Conservation (phyloP, 1,140 invertebrate species). For the Bombus huntii region DNA sequence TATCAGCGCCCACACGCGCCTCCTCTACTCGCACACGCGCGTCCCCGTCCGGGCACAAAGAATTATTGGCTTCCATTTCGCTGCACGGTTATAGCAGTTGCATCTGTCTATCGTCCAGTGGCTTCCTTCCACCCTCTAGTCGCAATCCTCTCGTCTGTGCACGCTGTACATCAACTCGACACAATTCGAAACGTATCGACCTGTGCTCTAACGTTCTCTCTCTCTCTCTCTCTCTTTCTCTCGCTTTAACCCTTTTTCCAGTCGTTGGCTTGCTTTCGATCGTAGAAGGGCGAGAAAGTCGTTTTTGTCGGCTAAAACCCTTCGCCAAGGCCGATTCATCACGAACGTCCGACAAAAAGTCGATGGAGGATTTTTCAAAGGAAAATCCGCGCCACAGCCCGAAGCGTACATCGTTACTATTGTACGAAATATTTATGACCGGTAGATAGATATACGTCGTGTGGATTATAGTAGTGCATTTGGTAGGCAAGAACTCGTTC, state of each 20-base stretch:
- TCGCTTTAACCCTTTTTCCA: neutral
- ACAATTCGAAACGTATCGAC: slow-evolving; percentile 60
- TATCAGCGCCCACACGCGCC: slow-evolving; percentile 42
- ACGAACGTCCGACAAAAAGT: slow-evolving; percentile 42
- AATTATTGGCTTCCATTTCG: slow-evolving; percentile 68
- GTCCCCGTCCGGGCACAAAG: slow-evolving; percentile 52
- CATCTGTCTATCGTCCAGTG: slow-evolving; percentile 50
- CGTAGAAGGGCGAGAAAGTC: slow-evolving; percentile 14
- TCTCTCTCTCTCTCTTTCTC: neutral
- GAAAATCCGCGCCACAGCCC: no score
- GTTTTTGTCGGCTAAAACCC: slow-evolving; percentile 43
- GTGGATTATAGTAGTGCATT: no score
- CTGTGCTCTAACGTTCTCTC: neutral
- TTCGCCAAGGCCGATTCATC: slow-evolving; percentile 17
- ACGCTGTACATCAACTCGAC: slow-evolving; percentile 53
- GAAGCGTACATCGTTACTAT: no score
- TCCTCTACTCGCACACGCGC: slow-evolving; percentile 20
- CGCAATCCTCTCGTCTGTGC: no score
- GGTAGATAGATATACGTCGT: no score
- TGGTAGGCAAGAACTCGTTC: no score
- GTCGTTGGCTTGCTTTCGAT: neutral
- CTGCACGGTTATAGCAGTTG: slow-evolving; percentile 45
- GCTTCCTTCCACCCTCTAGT: slow-evolving; percentile 35
- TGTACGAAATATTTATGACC: no score
- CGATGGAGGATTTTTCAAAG: slow-evolving; percentile 38